Percentiles rank a stretch among this genome's conserved stretches.
These are phyloP conservation scores for Hydrozoanthus tunicans DNA, from an alignment of 64 coral and sea anemone species.

Conservation along the genomic window DNA sequence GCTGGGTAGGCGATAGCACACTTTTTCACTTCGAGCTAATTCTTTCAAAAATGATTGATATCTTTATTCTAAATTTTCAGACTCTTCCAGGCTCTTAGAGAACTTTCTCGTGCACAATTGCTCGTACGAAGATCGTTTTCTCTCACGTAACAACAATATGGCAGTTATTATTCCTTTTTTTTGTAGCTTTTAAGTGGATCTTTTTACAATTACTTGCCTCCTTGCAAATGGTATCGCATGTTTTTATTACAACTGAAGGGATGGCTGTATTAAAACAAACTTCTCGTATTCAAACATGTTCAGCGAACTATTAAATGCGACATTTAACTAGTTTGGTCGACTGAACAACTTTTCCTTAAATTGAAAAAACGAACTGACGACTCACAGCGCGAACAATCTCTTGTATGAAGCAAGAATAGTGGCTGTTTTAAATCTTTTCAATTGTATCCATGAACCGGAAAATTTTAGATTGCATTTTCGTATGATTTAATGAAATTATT, in stretches of 20 bases:
- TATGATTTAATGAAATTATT: conserved; percentile 58
- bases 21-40: conserved; percentile 34
- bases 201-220: conserved; percentile 1
- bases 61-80: conserved; percentile 8
- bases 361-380: conserved; percentile 5
- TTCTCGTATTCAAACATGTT: conserved; percentile 1
- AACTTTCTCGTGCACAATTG: not conserved
- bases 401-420: not conserved
- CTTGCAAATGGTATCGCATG: not conserved
- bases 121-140: not conserved
- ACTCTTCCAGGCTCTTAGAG: not conserved
- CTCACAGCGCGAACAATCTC: not conserved
- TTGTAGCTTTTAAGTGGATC: conserved; percentile 11
- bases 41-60: conserved; percentile 37
- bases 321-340: not conserved
- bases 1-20: not conserved
- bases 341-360: not conserved
- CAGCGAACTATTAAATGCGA: no score
- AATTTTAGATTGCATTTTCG: conserved; percentile 19
- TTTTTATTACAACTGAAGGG: conserved; percentile 14
- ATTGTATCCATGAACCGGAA: conserved; percentile 56
- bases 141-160: not conserved
- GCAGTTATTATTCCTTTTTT: conserved; percentile 1
- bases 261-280: conserved; percentile 8
- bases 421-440: conserved; percentile 3